Evolutionary conservation across 1,140 invertebrate species (phyloP).

Genomic region (Plectrocnemia conspersa): DNA sequence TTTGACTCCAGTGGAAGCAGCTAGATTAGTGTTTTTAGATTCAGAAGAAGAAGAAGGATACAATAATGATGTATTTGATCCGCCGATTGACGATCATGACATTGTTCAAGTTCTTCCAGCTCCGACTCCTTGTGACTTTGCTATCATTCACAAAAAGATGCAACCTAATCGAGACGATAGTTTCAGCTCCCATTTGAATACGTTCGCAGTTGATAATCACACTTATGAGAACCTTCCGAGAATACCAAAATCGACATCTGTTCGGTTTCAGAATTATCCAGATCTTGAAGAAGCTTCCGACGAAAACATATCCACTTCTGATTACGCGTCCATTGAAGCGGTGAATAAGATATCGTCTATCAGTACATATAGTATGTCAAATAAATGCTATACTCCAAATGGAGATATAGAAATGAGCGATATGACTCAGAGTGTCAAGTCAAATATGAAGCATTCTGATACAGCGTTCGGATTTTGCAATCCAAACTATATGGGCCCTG

Average conservation of each 20-base stretch:
- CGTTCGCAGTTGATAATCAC: conserved; percentile 41
- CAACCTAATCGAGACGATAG: conserved; percentile 53
- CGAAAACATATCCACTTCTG: conserved; percentile 63
- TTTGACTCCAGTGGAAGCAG: conserved; percentile 63
- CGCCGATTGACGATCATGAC: conserved; percentile 29
- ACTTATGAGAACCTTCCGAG: conserved; percentile 57
- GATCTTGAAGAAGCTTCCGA: conserved; percentile 57
- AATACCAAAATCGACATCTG: conserved; percentile 62
- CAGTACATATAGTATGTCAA: conserved; percentile 48
- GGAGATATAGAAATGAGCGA: conserved; percentile 44
- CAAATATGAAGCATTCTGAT: conserved; percentile 39
- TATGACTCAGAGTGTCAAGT: conserved; percentile 18
- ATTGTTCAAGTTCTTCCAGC: conserved; percentile 35
- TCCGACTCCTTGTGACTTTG: conserved; percentile 32
- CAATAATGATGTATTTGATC: conserved; percentile 37
- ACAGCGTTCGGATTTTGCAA: conserved; percentile 65
- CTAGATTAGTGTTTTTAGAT: conserved; percentile 66
- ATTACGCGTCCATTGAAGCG: conserved; percentile 71
- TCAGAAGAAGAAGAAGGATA: conserved; percentile 63
- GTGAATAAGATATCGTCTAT: conserved; percentile 54
- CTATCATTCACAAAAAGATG: conserved; percentile 47
- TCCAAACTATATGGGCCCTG: conserved; percentile 67
- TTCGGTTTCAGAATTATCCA: conserved; percentile 52
- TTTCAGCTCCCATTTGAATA: conserved; percentile 54
- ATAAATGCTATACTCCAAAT: conserved; percentile 38